phyloP scores from a whole-genome alignment of 2,797 vertebrate species.

The Chelon labrosus region DNA sequence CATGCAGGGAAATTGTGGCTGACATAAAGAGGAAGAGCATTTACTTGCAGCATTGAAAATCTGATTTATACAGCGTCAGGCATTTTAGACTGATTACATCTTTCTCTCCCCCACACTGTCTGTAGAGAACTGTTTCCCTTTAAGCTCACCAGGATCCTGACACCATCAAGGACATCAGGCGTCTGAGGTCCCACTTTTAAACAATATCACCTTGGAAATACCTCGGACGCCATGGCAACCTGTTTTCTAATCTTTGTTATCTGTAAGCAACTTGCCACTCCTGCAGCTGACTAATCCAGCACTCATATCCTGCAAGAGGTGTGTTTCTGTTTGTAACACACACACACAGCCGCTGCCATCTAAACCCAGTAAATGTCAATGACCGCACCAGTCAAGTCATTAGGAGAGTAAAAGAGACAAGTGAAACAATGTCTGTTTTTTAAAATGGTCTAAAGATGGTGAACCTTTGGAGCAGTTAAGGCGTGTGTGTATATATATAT shows the following conservation, averaged over 20 bases:
- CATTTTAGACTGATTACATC: conserved; percentile 19
- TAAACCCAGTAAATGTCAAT: conserved; percentile 40
- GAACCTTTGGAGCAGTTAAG: not conserved
- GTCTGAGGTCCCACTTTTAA: conserved; percentile 72
- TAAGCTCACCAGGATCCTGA: conserved; percentile 56
- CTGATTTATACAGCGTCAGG: conserved; percentile 12
- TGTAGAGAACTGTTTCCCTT: conserved; percentile 45
- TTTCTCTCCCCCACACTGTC: conserved; percentile 3
- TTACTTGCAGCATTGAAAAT: conserved; percentile 21
- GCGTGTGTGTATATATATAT: not conserved
- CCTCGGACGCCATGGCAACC: conserved; percentile 81
- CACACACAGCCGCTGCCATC: conserved; percentile 32
- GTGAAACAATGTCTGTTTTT: conserved; percentile 33
- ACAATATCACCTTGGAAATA: conserved; percentile 81
- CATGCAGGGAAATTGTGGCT: conserved; percentile 17
- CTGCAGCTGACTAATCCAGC: conserved; percentile 77
- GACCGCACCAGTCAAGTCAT: conserved; percentile 50
- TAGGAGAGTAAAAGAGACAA: conserved; percentile 34
- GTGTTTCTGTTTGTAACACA: conserved; percentile 71
- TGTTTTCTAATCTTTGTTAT: conserved; percentile 83
- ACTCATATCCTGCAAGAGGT: conserved; percentile 67
- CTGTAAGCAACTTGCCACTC: conserved; percentile 75
- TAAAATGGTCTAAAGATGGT: not conserved
- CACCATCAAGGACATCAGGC: conserved; percentile 75
- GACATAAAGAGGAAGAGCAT: conserved; percentile 20